Base-by-base conservation (phyloP, 1,140 invertebrate genomes). In the Nasonia longicornis region DNA sequence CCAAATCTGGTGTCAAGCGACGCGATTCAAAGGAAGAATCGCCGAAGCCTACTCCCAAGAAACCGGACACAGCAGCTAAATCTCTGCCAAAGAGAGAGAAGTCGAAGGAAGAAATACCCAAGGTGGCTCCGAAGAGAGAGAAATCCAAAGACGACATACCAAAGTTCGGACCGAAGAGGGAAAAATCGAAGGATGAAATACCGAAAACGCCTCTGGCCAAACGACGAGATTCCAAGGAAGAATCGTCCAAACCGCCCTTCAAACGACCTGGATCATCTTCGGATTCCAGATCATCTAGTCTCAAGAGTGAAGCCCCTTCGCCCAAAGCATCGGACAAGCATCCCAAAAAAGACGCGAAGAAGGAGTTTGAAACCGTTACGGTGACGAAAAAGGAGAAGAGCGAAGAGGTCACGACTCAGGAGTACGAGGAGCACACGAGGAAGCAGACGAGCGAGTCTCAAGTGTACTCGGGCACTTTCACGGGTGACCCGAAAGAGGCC, bases 351-450 rank as follows among this genome's bases (percentile, higher is more conserved):
- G 85, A 86, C 1, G 14, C 74, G 3, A 80, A 48, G 22, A 86
- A 85, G 26, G 84, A 86, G 16, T 73, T 69, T 11, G 83, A 85
- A 31, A 85, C 84, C 58, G 63, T 80, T 14, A 86, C 77, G 1
- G 80, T 87, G 12, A 87, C 86, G 0, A 88, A 90, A n/a, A 87
- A 86, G 20, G 86, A 84, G 66, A 86, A 84, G 2, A 87, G 84
- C 29, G 85, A 87, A 74, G 87, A 90, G 71, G 71, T 85, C 0
- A 88, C 12, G 26, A 75, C 45, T 11, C 85, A 89, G 45, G 83
- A 85, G 63, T 81, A 84, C 22, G 82, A 87, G 8, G 86, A 87
- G 67, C 85, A 83, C 64, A 85, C 79, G 7, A 86, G 81, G 0
- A 88, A 86, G 7, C 85, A 85, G 20, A 84, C 85, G 80, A 89